Evolutionary conservation across 2,888 invertebrate species (phyloP), one percentile per base, ranked within the genome.

Genomic region (Lapara coniferarum): DNA sequence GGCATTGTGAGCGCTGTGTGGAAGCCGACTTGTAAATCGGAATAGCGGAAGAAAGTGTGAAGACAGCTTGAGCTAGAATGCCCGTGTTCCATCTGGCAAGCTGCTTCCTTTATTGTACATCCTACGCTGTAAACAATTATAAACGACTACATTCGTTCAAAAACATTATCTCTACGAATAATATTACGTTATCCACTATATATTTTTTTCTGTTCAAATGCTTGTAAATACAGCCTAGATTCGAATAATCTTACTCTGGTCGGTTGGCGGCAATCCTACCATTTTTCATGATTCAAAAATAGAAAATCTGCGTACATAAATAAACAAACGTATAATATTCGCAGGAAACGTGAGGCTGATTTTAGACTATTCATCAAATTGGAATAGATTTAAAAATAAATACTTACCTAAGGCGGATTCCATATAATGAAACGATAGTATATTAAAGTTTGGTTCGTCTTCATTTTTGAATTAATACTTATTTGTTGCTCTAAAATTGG

Each of bases 11-110:
- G 19, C 13, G 19, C 46, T 16, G 46, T 46, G 59, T 59, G 59
- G 59, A 44, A 59, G 44, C 12, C 16, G 59, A 63, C 63, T 19
- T 63, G 63, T 63, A 63, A 63, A 46, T 63, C 49, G 49, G 49
- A 46, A 63, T 49, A 49, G n/a, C 46, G 63, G 19, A 63, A 63
- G 63, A 63, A 63, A 19, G 46, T 63, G 13, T 49, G 46, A 63
- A 63, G 19, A 63, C 19, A 63, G 63, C 49, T 63, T 19, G 49
- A 19, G 59, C 46, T 49, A 63, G 46, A 59, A 63, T 49, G 63
- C 19, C 16, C 63, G 63, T 49, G 19, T 63, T 63, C 19, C 19
- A 49, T 46, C 12, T 19, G 63, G 12, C 19, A 63, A 63, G 7
- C 49, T 63, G 63, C 49, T 63, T 25, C 63, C 46, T 63, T 49